Evolutionary conservation across 2,113 vertebrate genomes (phyloP).

Genomic region (Notothenia coriiceps): DNA sequence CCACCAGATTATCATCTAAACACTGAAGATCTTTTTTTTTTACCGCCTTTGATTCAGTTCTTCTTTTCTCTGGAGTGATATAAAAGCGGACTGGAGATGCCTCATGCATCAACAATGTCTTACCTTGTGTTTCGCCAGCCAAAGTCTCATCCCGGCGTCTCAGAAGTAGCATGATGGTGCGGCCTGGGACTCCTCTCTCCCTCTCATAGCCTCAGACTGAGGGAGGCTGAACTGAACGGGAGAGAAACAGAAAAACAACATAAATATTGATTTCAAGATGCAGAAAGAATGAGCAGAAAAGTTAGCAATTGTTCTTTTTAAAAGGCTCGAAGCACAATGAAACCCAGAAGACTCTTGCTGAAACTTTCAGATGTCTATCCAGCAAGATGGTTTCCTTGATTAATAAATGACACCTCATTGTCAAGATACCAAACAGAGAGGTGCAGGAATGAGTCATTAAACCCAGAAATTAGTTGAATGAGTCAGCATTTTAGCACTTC

Average conservation of each 20-base stretch:
- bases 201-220: conserved; percentile 87
- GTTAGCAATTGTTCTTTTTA: no score
- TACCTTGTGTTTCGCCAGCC: conserved; percentile 84
- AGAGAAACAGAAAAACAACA: conserved; percentile 23
- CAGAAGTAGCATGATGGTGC: conserved; percentile 87
- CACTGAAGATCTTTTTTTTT: conserved; percentile 11
- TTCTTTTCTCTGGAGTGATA: conserved; percentile 9
- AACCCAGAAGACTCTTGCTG: not conserved
- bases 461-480: no score
- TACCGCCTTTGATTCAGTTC: conserved; percentile 17
- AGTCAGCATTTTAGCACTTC: no score
- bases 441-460: no score
- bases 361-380: conserved; percentile 11
- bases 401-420: not conserved
- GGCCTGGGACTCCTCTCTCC: conserved; percentile 82
- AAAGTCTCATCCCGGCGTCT: conserved; percentile 83
- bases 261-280: conserved; percentile 14
- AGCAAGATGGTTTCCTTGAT: conserved; percentile 13
- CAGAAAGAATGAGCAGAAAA: not conserved
- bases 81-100: conserved; percentile 13
- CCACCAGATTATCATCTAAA: conserved; percentile 19
- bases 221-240: conserved; percentile 72
- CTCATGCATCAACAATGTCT: conserved; percentile 48
- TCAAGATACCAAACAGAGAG: no score
- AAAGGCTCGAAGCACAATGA: not conserved